These are phyloP conservation scores for Apotomis capreana DNA, from an alignment of 2,888 invertebrate genomes.

Conservation along the genomic window DNA sequence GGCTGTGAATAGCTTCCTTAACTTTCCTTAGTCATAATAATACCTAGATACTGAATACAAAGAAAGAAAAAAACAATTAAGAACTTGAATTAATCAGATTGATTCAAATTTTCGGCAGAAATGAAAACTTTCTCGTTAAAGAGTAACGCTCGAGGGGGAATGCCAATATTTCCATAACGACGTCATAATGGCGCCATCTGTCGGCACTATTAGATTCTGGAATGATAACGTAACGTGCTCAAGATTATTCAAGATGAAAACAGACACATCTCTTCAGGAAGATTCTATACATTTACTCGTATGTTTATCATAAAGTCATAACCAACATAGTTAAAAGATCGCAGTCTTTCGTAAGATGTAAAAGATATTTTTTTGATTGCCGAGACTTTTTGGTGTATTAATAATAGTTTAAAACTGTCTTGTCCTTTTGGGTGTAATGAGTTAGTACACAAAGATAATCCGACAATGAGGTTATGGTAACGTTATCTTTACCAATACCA, in stretches of 20 bases:
- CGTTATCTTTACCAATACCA: no score
- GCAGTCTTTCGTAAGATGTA: no score
- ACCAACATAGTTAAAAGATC: no score
- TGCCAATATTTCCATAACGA: slow-evolving; percentile 63
- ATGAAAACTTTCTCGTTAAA: slow-evolving; percentile 24
- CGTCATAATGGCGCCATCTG: slow-evolving; percentile 59
- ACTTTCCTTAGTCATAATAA: neutral
- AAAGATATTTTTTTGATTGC: no score
- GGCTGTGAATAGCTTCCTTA: no score
- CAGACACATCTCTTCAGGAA: neutral
- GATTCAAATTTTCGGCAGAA: neutral
- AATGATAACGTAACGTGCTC: slow-evolving; percentile 5
- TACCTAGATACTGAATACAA: neutral
- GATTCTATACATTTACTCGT: no score
- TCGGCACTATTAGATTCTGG: slow-evolving; percentile 21
- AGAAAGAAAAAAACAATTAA: neutral
- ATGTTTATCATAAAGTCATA: no score
- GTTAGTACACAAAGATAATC: no score
- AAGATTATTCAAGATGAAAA: slow-evolving; percentile 10
- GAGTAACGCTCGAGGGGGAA: slow-evolving; percentile 9
- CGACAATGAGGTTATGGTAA: no score
- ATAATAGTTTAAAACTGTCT: no score
- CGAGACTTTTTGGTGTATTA: no score
- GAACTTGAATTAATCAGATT: neutral
- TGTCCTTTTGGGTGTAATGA: no score